Evolutionary conservation across 1,140 invertebrate species (phyloP).

Genomic region (Diachasmimorpha longicaudata): DNA sequence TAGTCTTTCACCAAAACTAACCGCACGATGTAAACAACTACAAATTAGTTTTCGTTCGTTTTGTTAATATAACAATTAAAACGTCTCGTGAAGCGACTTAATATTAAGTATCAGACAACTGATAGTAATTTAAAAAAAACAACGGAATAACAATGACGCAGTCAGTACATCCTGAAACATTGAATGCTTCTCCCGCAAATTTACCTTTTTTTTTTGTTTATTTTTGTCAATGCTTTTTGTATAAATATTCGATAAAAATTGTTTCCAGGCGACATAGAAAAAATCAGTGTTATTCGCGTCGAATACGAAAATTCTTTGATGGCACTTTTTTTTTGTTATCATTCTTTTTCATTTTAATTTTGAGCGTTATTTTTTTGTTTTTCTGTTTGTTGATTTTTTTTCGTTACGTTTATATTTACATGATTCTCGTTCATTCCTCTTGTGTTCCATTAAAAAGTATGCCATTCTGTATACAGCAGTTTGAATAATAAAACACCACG

Average conservation of each 20-base stretch:
- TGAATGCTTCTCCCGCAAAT: slow-evolving; percentile 2
- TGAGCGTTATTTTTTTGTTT: slow-evolving; percentile 18
- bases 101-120: slow-evolving; percentile 9
- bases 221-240: slow-evolving; percentile 4
- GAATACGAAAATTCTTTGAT: slow-evolving; percentile 19
- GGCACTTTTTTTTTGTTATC: slow-evolving; percentile 24
- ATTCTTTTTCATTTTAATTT: slow-evolving; percentile 23
- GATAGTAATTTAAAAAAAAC: background rate
- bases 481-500: slow-evolving; percentile 30
- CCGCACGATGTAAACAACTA: slow-evolving; percentile 10
- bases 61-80: slow-evolving; percentile 27
- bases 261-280: slow-evolving; percentile 19
- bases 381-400: slow-evolving; percentile 1
- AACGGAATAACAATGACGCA: slow-evolving; percentile 28
- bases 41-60: slow-evolving; percentile 14
- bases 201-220: slow-evolving; percentile 2
- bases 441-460: slow-evolving; percentile 8
- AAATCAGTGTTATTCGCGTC: slow-evolving; percentile 27
- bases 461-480: slow-evolving; percentile 30
- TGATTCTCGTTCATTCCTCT: slow-evolving; percentile 2
- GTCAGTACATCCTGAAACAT: slow-evolving; percentile 19
- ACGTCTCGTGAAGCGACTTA: slow-evolving; percentile 9
- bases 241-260: slow-evolving; percentile 28
- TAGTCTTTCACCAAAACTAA: slow-evolving; percentile 15
- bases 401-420: slow-evolving; percentile 20